Conservation (phyloP, 1,140 invertebrate species). For the Radopholus similis region DNA sequence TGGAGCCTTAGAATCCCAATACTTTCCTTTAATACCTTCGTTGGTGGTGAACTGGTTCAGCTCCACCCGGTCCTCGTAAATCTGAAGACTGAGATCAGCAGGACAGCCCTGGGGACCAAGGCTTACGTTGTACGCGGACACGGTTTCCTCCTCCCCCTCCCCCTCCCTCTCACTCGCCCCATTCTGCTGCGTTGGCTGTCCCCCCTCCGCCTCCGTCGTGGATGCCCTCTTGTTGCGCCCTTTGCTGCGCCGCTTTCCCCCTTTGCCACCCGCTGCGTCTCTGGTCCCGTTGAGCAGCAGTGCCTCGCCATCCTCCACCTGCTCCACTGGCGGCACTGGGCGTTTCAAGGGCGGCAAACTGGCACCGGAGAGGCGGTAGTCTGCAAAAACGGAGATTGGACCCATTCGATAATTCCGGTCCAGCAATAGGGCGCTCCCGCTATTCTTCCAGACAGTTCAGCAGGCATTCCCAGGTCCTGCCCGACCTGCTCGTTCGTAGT, state of each 20-base stretch:
- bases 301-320: constrained; percentile 18
- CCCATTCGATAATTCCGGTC: neutral
- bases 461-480: no score
- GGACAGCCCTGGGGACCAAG: neutral
- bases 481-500: constrained; percentile 44
- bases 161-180: constrained; percentile 16
- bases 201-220: neutral
- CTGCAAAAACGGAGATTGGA: neutral
- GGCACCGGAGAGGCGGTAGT: neutral
- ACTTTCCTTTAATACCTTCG: no score
- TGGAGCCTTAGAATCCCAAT: no score
- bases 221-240: constrained; percentile 7
- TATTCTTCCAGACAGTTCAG: no score
- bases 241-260: constrained; percentile 13
- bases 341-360: neutral
- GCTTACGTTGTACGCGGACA: constrained; percentile 54
- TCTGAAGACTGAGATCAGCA: constrained; percentile 8
- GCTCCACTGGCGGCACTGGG: constrained; percentile 13
- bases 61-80: constrained; percentile 54
- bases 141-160: constrained; percentile 43
- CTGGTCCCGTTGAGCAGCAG: constrained; percentile 29
- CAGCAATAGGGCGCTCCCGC: neutral
- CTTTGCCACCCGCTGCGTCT: neutral
- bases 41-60: constrained; percentile 56
- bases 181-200: neutral